These are phyloP conservation scores for Ichneumoninae sp. DNA, from an alignment of 2,888 invertebrate species.

Conservation along the genomic window DNA sequence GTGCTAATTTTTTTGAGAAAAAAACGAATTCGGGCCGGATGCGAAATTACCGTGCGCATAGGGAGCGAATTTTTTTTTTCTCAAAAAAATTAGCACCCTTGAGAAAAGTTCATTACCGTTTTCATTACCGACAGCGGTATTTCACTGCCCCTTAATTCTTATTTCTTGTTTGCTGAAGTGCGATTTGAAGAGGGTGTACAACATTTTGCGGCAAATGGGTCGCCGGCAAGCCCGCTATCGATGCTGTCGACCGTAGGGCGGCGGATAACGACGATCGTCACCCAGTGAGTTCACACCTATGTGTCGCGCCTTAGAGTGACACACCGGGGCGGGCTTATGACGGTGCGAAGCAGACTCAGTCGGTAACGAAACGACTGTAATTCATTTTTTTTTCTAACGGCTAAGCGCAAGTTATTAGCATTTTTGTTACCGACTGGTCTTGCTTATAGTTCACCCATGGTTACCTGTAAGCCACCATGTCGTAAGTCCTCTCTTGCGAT, in stretches of 20 bases:
- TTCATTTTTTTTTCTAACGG: neutral
- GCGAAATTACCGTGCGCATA: too few species aligned
- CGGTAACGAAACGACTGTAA: neutral
- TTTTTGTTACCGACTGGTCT: neutral
- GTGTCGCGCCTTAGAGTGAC: too few species aligned
- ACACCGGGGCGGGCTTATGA: neutral
- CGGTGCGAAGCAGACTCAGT: neutral
- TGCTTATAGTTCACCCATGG: neutral
- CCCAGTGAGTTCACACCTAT: neutral
- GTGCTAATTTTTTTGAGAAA: too few species aligned
- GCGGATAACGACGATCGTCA: neutral
- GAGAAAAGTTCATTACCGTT: too few species aligned
- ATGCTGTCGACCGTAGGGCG: neutral
- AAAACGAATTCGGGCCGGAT: too few species aligned
- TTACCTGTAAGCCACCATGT: constrained; percentile 67
- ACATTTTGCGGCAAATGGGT: neutral
- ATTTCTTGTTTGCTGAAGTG: neutral
- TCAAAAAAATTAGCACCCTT: too few species aligned
- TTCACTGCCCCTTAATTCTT: neutral
- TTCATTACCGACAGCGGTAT: too few species aligned
- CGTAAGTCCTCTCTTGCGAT: constrained; percentile 50
- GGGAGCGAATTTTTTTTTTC: too few species aligned
- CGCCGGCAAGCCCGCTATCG: neutral
- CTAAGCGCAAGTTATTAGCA: neutral
- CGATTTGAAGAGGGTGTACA: neutral